Evolutionary conservation across 2,797 vertebrate genomes (phyloP).

Genomic region (Melanotaenia pygmaea): DNA sequence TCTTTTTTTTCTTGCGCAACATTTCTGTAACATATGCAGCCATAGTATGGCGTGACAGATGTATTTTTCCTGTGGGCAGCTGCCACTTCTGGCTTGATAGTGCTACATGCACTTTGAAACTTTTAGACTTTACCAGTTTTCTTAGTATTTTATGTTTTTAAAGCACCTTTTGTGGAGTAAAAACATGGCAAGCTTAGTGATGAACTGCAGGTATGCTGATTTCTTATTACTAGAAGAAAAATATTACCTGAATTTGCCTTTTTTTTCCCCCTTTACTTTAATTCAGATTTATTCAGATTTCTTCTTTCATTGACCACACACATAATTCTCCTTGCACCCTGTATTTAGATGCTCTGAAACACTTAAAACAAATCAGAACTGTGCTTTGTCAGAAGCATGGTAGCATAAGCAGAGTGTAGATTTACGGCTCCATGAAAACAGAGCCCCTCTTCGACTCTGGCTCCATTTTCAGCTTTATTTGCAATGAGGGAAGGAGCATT

Average conservation of each 20-base stretch:
- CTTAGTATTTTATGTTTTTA: conserved; percentile 11
- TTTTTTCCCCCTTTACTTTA: neutral
- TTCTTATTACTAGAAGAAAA: neutral
- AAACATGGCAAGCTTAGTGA: conserved; percentile 9
- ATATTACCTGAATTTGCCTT: neutral
- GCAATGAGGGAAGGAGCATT: neutral
- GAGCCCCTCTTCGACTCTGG: neutral
- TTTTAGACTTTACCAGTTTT: neutral
- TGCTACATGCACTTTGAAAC: conserved; percentile 1
- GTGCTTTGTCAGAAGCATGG: neutral
- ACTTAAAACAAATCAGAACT: neutral
- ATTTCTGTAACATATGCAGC: conserved; percentile 47
- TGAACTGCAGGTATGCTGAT: conserved; percentile 14
- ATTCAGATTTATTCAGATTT: neutral
- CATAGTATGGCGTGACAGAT: conserved; percentile 27
- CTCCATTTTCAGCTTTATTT: neutral
- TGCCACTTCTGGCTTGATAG: conserved; percentile 5
- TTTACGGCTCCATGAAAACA: neutral
- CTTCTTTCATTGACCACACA: conserved; percentile 1
- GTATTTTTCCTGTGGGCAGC: conserved; percentile 6
- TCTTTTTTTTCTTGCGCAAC: conserved; percentile 68
- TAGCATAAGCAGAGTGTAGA: neutral
- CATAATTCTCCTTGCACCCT: neutral
- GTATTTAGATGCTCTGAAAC: neutral
- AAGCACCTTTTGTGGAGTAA: neutral